Conservation (phyloP, 1,140 invertebrate species). For the Lasaia peninsularis region DNA sequence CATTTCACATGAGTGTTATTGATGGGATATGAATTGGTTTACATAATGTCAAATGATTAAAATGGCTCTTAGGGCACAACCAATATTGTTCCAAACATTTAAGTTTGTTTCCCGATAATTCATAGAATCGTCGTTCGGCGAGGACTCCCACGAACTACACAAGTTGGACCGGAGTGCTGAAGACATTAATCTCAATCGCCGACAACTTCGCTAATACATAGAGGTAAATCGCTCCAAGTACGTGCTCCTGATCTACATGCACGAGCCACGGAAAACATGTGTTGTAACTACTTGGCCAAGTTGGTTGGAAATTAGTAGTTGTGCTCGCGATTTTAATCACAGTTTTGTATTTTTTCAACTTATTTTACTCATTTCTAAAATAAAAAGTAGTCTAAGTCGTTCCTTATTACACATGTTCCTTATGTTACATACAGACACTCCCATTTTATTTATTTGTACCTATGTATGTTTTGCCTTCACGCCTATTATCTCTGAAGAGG, state of each 20-base stretch:
- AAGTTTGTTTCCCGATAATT: neutral
- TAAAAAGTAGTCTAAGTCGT: too few relatives aligned
- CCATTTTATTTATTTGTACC: too few relatives aligned
- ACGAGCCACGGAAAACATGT: neutral
- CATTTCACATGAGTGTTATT: too few relatives aligned
- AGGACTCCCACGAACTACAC: neutral
- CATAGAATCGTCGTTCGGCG: neutral
- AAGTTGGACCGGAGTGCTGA: neutral
- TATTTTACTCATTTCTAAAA: too few relatives aligned
- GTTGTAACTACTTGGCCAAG: neutral
- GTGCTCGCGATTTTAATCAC: too few relatives aligned
- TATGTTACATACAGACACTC: too few relatives aligned
- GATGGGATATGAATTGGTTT: too few relatives aligned
- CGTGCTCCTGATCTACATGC: neutral
- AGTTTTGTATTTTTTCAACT: too few relatives aligned
- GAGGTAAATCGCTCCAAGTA: neutral
- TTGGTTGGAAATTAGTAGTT: too few relatives aligned
- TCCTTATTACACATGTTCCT: too few relatives aligned
- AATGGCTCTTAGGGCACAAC: neutral
- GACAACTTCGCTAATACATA: conserved; percentile 6
- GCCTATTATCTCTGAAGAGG: too few relatives aligned
- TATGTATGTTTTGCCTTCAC: too few relatives aligned
- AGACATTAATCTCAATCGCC: conserved; percentile 7
- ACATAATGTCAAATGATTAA: neutral
- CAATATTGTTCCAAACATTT: neutral